These are phyloP conservation scores for Aleiodes testaceus DNA, from an alignment of 2,888 invertebrate genomes.

Conservation along the genomic window DNA sequence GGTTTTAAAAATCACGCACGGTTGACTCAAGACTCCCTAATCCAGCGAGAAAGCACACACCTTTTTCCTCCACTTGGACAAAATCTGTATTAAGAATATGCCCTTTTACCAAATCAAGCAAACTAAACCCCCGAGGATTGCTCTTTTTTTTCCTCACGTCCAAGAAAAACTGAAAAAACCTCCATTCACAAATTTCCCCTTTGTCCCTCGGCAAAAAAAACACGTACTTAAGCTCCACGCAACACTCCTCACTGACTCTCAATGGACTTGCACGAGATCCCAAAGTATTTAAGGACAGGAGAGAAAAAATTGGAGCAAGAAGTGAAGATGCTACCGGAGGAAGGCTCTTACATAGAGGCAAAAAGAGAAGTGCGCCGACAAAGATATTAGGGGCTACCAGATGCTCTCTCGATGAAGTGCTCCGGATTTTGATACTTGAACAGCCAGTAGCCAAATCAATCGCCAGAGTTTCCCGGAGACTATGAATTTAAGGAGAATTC, in stretches of 20 bases:
- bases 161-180: neutral
- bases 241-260: constrained; percentile 28
- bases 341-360: constrained; percentile 23
- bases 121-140: constrained; percentile 15
- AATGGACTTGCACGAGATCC: constrained; percentile 20
- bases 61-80: neutral
- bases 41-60: constrained; percentile 36
- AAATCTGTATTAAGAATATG: constrained; percentile 13
- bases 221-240: constrained; percentile 16
- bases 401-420: constrained; percentile 39
- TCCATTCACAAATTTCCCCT: neutral
- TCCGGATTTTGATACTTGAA: constrained; percentile 35
- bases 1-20: constrained; percentile 31
- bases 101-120: constrained; percentile 15
- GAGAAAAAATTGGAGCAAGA: constrained; percentile 32
- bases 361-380: constrained; percentile 59
- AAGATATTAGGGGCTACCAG: constrained; percentile 61
- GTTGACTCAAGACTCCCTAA: constrained; percentile 39
- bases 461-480: neutral
- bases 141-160: constrained; percentile 1
- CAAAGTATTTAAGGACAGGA: neutral
- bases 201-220: neutral
- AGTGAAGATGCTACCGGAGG: constrained; percentile 38
- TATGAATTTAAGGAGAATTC: neutral
- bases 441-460: neutral